These are phyloP conservation scores for Drosophila maculinotata DNA, from an alignment of 2,888 invertebrate species.

Conservation along the genomic window DNA sequence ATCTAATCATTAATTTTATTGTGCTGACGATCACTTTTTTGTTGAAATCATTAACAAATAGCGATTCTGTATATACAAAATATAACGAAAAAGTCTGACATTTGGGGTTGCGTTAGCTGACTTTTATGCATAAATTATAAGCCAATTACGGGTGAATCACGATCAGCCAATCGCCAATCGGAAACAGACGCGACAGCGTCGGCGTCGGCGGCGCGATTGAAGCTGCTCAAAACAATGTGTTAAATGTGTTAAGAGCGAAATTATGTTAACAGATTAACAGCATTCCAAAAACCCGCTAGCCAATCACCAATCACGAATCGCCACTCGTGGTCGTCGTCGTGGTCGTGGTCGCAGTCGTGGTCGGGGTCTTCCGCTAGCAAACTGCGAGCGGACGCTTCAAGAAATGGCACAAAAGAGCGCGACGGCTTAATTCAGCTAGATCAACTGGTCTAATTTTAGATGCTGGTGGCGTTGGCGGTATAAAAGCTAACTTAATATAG, in stretches of 20 bases:
- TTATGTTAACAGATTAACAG: conserved; percentile 79
- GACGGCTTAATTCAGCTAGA: conserved; percentile 64
- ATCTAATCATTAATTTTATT: conserved; percentile 76
- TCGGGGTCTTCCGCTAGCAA: conserved; percentile 44
- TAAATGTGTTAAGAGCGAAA: conserved; percentile 80
- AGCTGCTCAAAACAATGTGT: conserved; percentile 71
- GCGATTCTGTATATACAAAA: conserved; percentile 66
- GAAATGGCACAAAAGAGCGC: conserved; percentile 43
- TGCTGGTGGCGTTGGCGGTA: conserved; percentile 70
- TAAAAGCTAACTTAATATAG: conserved; percentile 72
- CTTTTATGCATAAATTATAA: conserved; percentile 73
- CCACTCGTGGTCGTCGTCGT: conserved; percentile 19
- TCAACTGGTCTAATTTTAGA: conserved; percentile 64
- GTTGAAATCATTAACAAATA: conserved; percentile 78
- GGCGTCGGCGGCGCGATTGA: conserved; percentile 70
- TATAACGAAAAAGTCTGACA: conserved; percentile 64
- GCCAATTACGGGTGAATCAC: conserved; percentile 79
- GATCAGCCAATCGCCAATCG: conserved; percentile 64
- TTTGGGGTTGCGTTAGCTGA: conserved; percentile 52
- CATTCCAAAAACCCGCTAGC: conserved; percentile 67
- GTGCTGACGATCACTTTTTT: conserved; percentile 77
- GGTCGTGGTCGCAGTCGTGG: conserved; percentile 28
- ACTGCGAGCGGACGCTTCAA: conserved; percentile 23
- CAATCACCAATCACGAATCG: conserved; percentile 46
- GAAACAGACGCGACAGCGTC: conserved; percentile 48